Base-by-base conservation (phyloP, 2,797 vertebrate genomes). In the Cyprinodon diabolis region DNA sequence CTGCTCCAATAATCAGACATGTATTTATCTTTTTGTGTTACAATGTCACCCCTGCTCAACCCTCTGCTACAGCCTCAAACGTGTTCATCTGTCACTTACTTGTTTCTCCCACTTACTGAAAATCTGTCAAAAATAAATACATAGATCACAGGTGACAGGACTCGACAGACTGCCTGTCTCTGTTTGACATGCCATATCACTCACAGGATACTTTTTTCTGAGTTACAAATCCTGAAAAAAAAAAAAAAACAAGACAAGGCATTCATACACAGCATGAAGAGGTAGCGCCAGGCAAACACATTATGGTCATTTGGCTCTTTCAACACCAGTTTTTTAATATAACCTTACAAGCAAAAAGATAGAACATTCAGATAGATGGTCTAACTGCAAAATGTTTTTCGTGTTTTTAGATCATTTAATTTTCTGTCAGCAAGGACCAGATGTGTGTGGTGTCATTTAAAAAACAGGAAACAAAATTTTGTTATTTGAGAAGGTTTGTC, bases 91-190 rank as follows among this genome's bases (percentile, higher is more conserved):
- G 30, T 81, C 68, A 71, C 75, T 82, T 57, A 65, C 51, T 68
- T 78, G 73, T 84, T 81, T 80, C 66, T 86, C 47, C 49, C 66
- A 76, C 45, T 7, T 49, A 62, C 54, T 48, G 67, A 45, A 74
- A 70, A 71, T 73, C 60, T 17, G 43, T 55, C 47, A 72, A 66
- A 52, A 71, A 76, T 66, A 63, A 43, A 43, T 43, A 43, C 37
- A n/a, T 63, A 6, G 17, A 70, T 75, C 68, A 54, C 54, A 71
- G 2, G 5, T 77, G 74, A 69, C 82, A 72, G 23, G 23, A 30
- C 62, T 71, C 70, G n/a, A 66, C 71, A 91, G 88, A 89, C 87
- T 62, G 77, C 54, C 63, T 74, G 85, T 78, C 79, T 90, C 74
- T 30, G 30, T 56, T 70, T 68, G 83, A 77, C 77, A 82, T 69